Conservation (phyloP, 1,140 invertebrate genomes). For the Panagrolaimus sp. region DNA sequence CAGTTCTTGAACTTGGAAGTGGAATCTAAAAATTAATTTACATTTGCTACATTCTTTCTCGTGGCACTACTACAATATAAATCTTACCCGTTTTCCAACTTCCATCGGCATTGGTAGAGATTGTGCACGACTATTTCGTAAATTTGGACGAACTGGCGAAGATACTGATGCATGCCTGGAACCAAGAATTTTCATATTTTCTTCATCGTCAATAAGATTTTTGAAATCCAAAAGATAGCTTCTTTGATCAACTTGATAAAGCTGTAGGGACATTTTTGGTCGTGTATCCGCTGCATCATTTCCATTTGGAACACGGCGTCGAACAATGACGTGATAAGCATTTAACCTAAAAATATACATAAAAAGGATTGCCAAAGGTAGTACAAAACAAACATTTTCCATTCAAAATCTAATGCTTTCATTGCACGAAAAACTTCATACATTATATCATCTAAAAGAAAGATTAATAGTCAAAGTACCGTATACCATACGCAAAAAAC, state of each 20-base stretch:
- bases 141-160: constrained; percentile 47
- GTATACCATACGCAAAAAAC: not conserved
- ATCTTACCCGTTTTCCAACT: constrained; percentile 25
- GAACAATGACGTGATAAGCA: constrained; percentile 81
- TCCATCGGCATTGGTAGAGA: constrained; percentile 58
- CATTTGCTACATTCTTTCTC: too few species aligned
- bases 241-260: constrained; percentile 97
- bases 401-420: constrained; percentile 84
- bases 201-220: constrained; percentile 63
- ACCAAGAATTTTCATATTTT: constrained; percentile 25
- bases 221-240: constrained; percentile 96
- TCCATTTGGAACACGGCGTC: constrained; percentile 63
- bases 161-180: constrained; percentile 58
- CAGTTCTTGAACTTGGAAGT: not conserved
- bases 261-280: constrained; percentile 91
- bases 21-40: constrained; percentile 12
- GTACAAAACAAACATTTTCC: too few species aligned
- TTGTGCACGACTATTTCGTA: constrained; percentile 48
- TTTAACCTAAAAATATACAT: too few species aligned
- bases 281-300: constrained; percentile 42
- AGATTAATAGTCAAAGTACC: constrained; percentile 79
- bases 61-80: too few species aligned
- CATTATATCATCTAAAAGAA: constrained; percentile 98
- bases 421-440: constrained; percentile 97
- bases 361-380: too few species aligned